Base-by-base conservation (phyloP, 2,113 vertebrate species). In the Emydocephalus ijimae region DNA sequence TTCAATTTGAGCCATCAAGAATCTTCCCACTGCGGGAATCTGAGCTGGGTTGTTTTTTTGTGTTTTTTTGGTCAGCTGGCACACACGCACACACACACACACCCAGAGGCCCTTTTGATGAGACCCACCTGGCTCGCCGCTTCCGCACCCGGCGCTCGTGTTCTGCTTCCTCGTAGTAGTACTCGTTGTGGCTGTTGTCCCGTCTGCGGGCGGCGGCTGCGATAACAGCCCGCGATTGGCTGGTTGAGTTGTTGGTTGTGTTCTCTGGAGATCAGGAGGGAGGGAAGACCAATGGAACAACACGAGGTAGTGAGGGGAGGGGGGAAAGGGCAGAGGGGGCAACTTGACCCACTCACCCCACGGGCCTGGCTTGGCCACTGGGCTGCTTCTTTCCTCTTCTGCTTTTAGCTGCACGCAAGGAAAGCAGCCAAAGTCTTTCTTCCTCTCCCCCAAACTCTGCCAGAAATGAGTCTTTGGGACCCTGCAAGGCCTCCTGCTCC, bases 131-230 rank as follows among this genome's bases (percentile, higher is more conserved):
- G 96, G 99, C 99, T 11, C 99, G 98, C 89, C 99, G 98, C 45
- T 99, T 99, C 43, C 99, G 98, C 94, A 99, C 89, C 74, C 99
- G 92, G 56, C 99, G 98, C 93, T 99, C 99, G 10, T 99, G 98
- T 96, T 99, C 99, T 0, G 99, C 99, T 97, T 99, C 99, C 94
- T 99, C 99, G 0, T 99, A 99, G 97, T 99, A 99, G 54, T 97
- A 99, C 92, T 99, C 99, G 0, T 99, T 99, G 97, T 99, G 99
- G 94, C 99, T 98, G 96, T 99, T 99, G 97, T 99, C 99, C 1
- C 99, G 96, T 21, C 99, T 91, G 57, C 99, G 98, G 0, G 99
- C 99, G 0, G 99, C 99, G 0, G 99, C 99, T 0, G 99, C 99
- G 0, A 99, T 99, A 96, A 99, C 99, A 0, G 99, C 99, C 21